Evolutionary conservation across 2,888 invertebrate species (phyloP), one percentile per base, ranked within the genome.

Genomic region (Pyrrhia umbra): DNA sequence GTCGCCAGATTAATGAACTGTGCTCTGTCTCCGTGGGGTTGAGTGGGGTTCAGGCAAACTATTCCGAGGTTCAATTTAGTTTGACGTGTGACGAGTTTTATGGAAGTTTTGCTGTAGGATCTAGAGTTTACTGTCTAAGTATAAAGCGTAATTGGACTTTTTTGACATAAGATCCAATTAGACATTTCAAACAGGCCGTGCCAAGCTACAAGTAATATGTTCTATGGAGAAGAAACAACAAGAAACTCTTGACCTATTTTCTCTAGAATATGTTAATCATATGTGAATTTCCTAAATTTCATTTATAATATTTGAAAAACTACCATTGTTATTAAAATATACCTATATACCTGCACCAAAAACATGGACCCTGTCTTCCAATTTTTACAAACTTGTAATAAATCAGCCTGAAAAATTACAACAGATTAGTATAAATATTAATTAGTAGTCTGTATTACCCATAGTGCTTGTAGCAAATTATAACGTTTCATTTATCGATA

Each of bases 1-100:
- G 9, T 18, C 55, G 10, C 30, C 25, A 73, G 74, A 73, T 76
- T 72, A 72, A 76, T 72, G 71, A 76, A 72, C 54, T 50, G 39
- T 63, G 40, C 63, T 71, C 65, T 58, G 72, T 72, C 72, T 72
- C 58, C 46, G 46, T 34, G 51, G 13, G 43, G 18, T 47, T 10
- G 40, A 51, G 52, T 20, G 47, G 50, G 25, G 21, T 25, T 30
- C 25, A 42, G 21, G 5, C 1, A 54, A 55, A 69, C 69, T 60
- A 55, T 50, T 55, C 13, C 8, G 20, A 51, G 30, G 27, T 43
- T 39, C 34, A 46, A 46, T 60, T 42, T 59, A 18, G 47, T 25
- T 23, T 8, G 37, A 21, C n/a, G 9, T 58, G 16, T 52, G 25
- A 16, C 2, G 30, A 42, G 46, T 42, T 40, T 51, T 73, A 16